phyloP scores from a whole-genome alignment of 2,797 vertebrate genomes.

The Esox masquinongy region DNA sequence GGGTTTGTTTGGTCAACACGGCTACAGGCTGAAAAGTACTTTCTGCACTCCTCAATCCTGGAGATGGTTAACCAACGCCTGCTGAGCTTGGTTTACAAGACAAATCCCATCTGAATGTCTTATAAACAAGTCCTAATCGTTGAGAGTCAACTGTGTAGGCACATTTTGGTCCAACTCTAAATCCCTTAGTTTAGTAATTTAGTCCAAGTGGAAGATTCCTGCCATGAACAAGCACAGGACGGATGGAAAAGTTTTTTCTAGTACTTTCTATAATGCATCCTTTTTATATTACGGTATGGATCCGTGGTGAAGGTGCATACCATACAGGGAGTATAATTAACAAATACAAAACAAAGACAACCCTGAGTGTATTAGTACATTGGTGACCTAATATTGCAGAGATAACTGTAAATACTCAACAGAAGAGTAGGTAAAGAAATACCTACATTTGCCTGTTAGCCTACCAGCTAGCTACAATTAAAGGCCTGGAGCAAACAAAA shows the following conservation, averaged over 20 bases:
- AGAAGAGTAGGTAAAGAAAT: too few species aligned
- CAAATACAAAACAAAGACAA: too few species aligned
- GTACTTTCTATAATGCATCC: background rate
- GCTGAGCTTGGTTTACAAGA: constrained; percentile 51
- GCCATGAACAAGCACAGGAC: background rate
- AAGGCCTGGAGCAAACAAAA: too few species aligned
- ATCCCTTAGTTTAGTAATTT: background rate
- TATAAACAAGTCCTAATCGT: constrained; percentile 48
- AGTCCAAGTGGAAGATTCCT: background rate
- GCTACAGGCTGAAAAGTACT: constrained; percentile 62
- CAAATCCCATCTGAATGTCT: constrained; percentile 46
- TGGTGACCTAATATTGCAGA: too few species aligned
- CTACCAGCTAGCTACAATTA: too few species aligned
- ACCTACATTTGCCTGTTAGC: too few species aligned
- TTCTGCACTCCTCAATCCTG: constrained; percentile 40
- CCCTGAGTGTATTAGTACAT: too few species aligned
- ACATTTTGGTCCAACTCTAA: background rate
- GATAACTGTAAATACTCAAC: too few species aligned
- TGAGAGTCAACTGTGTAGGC: constrained; percentile 23
- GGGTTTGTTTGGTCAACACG: background rate
- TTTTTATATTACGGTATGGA: too few species aligned
- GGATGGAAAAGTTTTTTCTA: background rate
- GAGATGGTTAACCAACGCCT: constrained; percentile 52
- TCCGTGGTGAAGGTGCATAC: too few species aligned
- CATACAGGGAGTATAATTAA: too few species aligned